Evolutionary conservation across 2,888 invertebrate species (phyloP).

Genomic region (Pharmacophagus antenor): DNA sequence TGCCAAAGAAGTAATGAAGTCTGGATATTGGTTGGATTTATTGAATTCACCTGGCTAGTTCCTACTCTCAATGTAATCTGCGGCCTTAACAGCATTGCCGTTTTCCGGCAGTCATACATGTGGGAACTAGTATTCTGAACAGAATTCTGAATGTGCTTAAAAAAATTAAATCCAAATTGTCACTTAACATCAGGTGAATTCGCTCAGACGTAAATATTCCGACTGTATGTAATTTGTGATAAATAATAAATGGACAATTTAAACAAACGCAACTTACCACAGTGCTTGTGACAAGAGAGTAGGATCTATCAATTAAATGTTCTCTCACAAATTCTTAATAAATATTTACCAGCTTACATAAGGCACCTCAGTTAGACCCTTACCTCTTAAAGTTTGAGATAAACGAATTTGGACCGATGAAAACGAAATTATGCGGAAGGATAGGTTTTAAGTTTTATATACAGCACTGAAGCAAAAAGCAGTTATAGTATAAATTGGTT

Average conservation of each 20-base stretch:
- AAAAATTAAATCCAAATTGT: conserved; percentile 71
- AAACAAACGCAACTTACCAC: conserved; percentile 48
- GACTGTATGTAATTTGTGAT: conserved; percentile 65
- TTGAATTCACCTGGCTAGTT: no score
- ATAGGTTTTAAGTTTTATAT: neutral
- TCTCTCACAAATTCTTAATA: conserved; percentile 31
- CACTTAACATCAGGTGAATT: conserved; percentile 61
- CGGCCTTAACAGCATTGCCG: no score
- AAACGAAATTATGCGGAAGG: neutral
- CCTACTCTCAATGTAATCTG: no score
- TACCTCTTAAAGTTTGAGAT: neutral
- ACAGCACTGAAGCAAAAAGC: neutral
- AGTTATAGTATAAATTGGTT: neutral
- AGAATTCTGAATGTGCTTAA: conserved; percentile 56
- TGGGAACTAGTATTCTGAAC: no score
- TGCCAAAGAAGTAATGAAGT: no score
- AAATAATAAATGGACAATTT: conserved; percentile 73
- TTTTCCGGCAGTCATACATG: no score
- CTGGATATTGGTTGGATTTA: no score
- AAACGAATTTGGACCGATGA: neutral
- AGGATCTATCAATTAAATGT: conserved; percentile 40
- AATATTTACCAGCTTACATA: conserved; percentile 1
- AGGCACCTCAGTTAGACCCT: neutral
- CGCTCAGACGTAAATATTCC: conserved; percentile 59
- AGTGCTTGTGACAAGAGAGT: conserved; percentile 36